A percentile compares a stretch with the other conserved stretches of the same genome.
These are phyloP conservation scores for Tanytarsus gracilentus DNA, from an alignment of 2,888 invertebrate genomes.

Conservation along the genomic window DNA sequence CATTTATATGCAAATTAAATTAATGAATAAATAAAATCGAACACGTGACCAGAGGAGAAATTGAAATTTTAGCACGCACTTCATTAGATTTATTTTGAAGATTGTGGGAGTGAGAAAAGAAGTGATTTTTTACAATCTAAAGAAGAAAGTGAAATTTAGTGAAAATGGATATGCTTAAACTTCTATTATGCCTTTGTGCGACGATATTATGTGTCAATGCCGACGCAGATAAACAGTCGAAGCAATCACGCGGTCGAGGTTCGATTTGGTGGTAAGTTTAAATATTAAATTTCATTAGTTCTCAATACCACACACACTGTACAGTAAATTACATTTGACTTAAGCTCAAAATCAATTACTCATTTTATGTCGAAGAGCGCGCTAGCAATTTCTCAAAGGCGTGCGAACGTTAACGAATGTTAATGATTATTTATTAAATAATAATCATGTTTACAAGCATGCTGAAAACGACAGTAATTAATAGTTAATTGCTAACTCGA, in stretches of 20 bases:
- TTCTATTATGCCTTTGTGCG: conserved; percentile 13
- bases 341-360: conserved; percentile 21
- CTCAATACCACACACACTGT: not conserved
- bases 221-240: conserved; percentile 47
- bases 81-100: not conserved
- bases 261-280: conserved; percentile 84
- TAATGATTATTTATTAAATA: conserved; percentile 27
- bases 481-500: conserved; percentile 8
- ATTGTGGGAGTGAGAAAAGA: not conserved
- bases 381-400: too few species aligned
- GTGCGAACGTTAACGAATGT: conserved; percentile 3
- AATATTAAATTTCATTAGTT: conserved; percentile 25
- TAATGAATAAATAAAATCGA: conserved; percentile 6
- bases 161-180: conserved; percentile 20
- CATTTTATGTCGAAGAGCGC: too few species aligned
- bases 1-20: conserved; percentile 13
- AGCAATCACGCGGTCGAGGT: conserved; percentile 70
- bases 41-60: not conserved
- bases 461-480: conserved; percentile 24
- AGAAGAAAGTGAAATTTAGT: conserved; percentile 9
- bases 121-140: not conserved
- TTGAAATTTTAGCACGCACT: conserved; percentile 18
- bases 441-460: conserved; percentile 28
- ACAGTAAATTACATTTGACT: not conserved
- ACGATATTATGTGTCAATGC: not conserved